Base-by-base conservation (phyloP, 2,113 vertebrate genomes). In the Crotalus tigris region DNA sequence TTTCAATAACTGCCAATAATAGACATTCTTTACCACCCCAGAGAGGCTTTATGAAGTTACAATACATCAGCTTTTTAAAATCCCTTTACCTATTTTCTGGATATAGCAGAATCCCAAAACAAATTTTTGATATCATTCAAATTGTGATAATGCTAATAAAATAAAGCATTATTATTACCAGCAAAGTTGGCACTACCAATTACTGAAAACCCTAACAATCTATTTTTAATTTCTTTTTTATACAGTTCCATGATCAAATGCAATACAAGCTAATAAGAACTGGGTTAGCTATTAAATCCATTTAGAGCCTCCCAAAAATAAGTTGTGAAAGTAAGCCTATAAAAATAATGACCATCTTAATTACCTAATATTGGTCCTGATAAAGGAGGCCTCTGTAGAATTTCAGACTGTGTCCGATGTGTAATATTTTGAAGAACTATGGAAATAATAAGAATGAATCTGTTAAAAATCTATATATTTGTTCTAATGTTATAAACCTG, bases 371-470 rank as follows among this genome's bases (percentile, higher is more conserved):
- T 98, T 33, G 97, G 96, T 97, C 97, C 98, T 95, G 97, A 97
- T 54, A 97, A 88, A 29, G 97, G 97, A 94, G 95, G 95, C 89
- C 89, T 97, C 23, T 97, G 97, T 49, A 96, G 89, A 46, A 96
- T 91, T 95, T 98, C 98, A 87, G 96, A 86, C 54, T 97, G 97
- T 0, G 97, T 97, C 85, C 95, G 97, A 87, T 97, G 96, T 91
- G 97, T 97, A 57, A 97, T 33, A 93, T 98, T 98, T 94, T 98
- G 97, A 96, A 98, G 97, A 94, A 98, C 98, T 98, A 97, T 95
- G 90, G 94, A 97, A 93, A 96, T 12, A 94, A 3, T 11, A 94
- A 3, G 90, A 87, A 3, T 1, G 26, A 17, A 93, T 93, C 11
- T 88, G 49, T 39, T 75, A 96, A 51, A 49, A 59, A 92, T 85